phyloP scores from a whole-genome alignment of 2,113 vertebrate genomes.

The Tenrec ecaudatus region DNA sequence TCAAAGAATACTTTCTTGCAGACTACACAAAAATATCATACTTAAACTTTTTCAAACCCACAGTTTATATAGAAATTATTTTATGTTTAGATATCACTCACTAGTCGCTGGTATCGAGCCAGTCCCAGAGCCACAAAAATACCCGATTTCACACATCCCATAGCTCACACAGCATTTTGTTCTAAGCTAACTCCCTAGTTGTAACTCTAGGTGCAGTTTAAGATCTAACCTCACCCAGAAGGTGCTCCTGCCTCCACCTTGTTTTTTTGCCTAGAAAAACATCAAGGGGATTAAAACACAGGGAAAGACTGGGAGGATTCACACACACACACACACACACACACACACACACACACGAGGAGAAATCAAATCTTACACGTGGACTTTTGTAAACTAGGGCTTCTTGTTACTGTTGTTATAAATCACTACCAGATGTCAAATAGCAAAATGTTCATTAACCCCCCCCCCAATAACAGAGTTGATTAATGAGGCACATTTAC shows the following conservation, averaged over 20 bases:
- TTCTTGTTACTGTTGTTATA: slow-evolving; percentile 79
- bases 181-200: slow-evolving; percentile 53
- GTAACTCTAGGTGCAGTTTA: slow-evolving; percentile 77
- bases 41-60: slow-evolving; percentile 86
- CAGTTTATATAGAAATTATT: slow-evolving; percentile 88
- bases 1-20: slow-evolving; percentile 79
- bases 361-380: slow-evolving; percentile 81
- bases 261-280: slow-evolving; percentile 71
- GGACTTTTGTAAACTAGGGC: slow-evolving; percentile 79
- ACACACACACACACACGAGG: slow-evolving; percentile 41
- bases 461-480: slow-evolving; percentile 78
- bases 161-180: slow-evolving; percentile 76
- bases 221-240: slow-evolving; percentile 59
- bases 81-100: slow-evolving; percentile 87
- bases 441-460: slow-evolving; percentile 80
- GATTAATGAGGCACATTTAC: slow-evolving; percentile 84
- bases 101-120: slow-evolving; percentile 83
- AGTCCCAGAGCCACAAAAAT: slow-evolving; percentile 84
- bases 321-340: neutral
- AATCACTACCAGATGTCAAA: slow-evolving; percentile 87
- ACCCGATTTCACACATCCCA: slow-evolving; percentile 85
- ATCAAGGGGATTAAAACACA: slow-evolving; percentile 55
- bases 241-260: neutral
- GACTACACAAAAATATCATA: slow-evolving; percentile 80
- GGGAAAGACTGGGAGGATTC: slow-evolving; percentile 66